phyloP scores from a whole-genome alignment of 2,888 invertebrate genomes.

The Monochamus alternatus region DNA sequence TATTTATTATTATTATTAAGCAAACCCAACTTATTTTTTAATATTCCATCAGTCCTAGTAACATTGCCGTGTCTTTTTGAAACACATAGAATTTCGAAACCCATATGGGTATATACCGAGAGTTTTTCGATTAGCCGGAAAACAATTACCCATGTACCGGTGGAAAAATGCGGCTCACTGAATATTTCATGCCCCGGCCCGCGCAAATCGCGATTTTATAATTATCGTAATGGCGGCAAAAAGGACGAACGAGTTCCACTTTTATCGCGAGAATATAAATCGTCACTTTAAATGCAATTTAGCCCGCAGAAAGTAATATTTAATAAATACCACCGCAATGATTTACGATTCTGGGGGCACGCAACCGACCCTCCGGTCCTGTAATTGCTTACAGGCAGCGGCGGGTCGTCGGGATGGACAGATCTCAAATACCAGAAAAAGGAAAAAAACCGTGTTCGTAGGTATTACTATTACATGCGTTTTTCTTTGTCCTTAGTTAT shows the following conservation, averaged over 20 bases:
- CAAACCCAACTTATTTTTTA: too few species aligned
- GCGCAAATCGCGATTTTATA: slow-evolving; percentile 47
- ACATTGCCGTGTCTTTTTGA: too few species aligned
- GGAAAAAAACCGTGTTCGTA: too few species aligned
- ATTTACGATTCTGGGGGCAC: slow-evolving; percentile 17
- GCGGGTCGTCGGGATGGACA: neutral
- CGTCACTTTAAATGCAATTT: slow-evolving; percentile 28
- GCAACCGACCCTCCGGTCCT: neutral
- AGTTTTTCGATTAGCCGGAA: slow-evolving; percentile 33
- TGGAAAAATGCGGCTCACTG: slow-evolving; percentile 46
- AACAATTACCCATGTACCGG: slow-evolving; percentile 38
- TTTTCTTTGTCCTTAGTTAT: too few species aligned
- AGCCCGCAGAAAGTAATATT: slow-evolving; percentile 23
- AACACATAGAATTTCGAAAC: too few species aligned
- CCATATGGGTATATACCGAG: too few species aligned
- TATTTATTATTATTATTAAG: too few species aligned
- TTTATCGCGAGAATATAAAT: slow-evolving; percentile 34
- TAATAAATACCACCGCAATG: slow-evolving; percentile 16
- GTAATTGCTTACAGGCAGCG: neutral
- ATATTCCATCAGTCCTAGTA: too few species aligned
- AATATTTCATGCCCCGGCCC: slow-evolving; percentile 52
- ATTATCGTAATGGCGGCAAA: slow-evolving; percentile 43
- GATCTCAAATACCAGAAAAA: too few species aligned
- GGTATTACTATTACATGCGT: too few species aligned
- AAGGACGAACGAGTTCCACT: slow-evolving; percentile 38